Conservation (phyloP, 2,113 vertebrate species). For the Pristiophorus japonicus region DNA sequence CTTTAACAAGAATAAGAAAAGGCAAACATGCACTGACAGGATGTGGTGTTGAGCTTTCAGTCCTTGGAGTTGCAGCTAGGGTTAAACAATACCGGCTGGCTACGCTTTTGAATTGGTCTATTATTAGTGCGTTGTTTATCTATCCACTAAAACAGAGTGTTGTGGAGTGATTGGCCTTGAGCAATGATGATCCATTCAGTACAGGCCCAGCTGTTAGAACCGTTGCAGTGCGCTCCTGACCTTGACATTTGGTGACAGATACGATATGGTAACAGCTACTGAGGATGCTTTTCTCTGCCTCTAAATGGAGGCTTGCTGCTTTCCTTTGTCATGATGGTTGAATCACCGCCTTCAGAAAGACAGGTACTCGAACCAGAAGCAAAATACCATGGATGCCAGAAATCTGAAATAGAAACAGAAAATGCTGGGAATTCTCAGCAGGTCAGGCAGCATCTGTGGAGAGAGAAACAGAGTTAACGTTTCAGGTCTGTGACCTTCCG, state of each 20-base stretch:
- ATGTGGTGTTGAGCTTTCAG: background rate
- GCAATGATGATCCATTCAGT: background rate
- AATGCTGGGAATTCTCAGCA: no score
- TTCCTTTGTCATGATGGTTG: background rate
- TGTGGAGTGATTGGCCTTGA: conserved; percentile 5
- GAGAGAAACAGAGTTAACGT: no score
- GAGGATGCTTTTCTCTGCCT: background rate
- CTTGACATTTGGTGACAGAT: conserved; percentile 16
- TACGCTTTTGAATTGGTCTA: background rate
- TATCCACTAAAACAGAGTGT: background rate
- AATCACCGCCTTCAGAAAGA: background rate
- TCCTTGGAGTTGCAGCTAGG: background rate
- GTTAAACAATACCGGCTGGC: background rate
- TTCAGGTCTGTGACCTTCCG: no score
- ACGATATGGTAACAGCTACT: background rate
- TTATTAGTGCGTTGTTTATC: background rate
- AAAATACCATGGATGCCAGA: no score
- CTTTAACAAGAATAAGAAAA: background rate
- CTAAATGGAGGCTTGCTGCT: background rate
- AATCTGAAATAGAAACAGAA: no score
- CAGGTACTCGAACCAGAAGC: background rate
- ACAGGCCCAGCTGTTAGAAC: background rate
- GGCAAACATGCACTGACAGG: background rate
- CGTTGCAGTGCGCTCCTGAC: background rate
- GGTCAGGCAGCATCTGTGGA: no score